Base-by-base conservation (phyloP, 2,113 vertebrate genomes). In the Ascaphus truei region DNA sequence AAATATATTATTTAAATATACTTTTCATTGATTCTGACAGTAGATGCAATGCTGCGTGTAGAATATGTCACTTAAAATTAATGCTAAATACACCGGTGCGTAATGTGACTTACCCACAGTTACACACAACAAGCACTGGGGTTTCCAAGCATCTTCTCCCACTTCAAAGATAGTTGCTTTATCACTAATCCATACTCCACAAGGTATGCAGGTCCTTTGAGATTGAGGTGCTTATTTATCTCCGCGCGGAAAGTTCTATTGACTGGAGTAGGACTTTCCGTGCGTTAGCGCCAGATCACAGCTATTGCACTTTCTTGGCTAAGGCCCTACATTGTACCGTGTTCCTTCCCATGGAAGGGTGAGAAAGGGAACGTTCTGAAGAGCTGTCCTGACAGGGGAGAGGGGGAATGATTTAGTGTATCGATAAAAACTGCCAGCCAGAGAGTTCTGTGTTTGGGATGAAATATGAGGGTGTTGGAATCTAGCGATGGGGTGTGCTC, bases 141-240 rank as follows among this genome's bases (percentile, higher is more conserved):
- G 53, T 55, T 55, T 41, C n/a, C 20, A 55, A 66, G 55, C 63
- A 66, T 43, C n/a, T 65, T 23, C n/a, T 8, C 16, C 50, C 37
- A 55, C n/a, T 31, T n/a, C 3, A 5, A 23, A 12, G 34, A 53
- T 41, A 31, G 48, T 66, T 36, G 31, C 25, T 41, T 43, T 36
- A 55, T 41, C 50, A 51, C 48, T 30, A 66, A 11, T 15, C 25
- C 30, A 13, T 26, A 23, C 12, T 55, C 7, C 34, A 34, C 29
- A 41, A 31, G 11, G 7, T 43, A 55, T 39, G 13, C 16, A 36
- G 33, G 34, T 55, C 63, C 53, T 12, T 55, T 31, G 34, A 66
- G 34, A 43, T 55, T 55, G 20, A 55, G 39, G 26, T 10, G 50
- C 41, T n/a, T n/a, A n/a, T n/a, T n/a, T n/a, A n/a, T n/a, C n/a